phyloP scores from a whole-genome alignment of 2,888 invertebrate species.

The Xanthorhoe designata region DNA sequence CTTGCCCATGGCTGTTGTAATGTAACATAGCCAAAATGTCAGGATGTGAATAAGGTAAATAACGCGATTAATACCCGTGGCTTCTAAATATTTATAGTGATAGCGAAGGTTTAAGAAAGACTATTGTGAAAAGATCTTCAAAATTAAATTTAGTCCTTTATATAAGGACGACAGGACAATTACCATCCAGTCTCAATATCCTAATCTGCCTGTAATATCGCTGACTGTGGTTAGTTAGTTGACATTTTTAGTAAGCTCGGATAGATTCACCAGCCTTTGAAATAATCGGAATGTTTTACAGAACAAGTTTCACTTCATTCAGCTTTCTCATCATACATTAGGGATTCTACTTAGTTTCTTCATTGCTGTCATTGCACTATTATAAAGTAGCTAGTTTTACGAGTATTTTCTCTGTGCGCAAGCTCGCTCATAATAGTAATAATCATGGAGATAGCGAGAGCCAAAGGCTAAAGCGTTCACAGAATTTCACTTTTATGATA shows the following conservation, averaged over 20 bases:
- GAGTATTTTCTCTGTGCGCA: slow-evolving; percentile 10
- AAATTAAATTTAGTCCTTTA: too few species aligned
- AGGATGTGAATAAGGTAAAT: too few species aligned
- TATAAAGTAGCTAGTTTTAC: neutral
- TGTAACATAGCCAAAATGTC: too few species aligned
- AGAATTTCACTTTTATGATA: slow-evolving; percentile 15
- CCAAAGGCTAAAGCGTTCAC: slow-evolving; percentile 15
- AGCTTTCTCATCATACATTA: slow-evolving; percentile 3
- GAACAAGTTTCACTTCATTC: neutral
- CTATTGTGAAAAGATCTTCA: too few species aligned
- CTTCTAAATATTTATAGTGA: too few species aligned
- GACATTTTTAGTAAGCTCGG: neutral
- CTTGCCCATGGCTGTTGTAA: too few species aligned
- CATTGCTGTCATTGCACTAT: slow-evolving; percentile 11
- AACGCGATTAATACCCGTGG: too few species aligned
- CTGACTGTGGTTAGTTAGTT: too few species aligned
- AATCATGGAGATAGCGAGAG: slow-evolving; percentile 8
- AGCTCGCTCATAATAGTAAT: slow-evolving; percentile 15
- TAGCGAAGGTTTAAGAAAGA: too few species aligned
- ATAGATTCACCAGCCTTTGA: neutral
- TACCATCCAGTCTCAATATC: too few species aligned
- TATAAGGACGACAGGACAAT: too few species aligned
- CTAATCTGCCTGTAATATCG: too few species aligned
- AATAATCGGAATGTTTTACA: neutral
- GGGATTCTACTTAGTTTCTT: slow-evolving; percentile 11